Conservation (phyloP, 2,113 vertebrate genomes). For the Rattus rattus region DNA sequence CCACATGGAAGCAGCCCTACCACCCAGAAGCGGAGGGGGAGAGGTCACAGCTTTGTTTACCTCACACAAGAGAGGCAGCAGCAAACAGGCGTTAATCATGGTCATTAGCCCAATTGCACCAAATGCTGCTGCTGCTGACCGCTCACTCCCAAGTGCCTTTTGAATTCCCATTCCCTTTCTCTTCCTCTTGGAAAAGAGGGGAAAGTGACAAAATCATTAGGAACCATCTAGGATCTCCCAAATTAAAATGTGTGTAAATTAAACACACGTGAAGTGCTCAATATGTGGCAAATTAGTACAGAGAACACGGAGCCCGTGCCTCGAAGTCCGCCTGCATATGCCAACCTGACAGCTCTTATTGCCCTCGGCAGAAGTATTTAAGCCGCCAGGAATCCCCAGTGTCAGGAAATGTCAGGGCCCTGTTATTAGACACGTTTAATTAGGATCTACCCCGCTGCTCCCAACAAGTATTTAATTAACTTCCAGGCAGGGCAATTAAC, state of each 20-base stretch:
- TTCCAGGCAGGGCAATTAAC: slow-evolving; percentile 93
- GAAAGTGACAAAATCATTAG: slow-evolving; percentile 66
- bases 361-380: slow-evolving; percentile 88
- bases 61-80: slow-evolving; percentile 37
- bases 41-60: slow-evolving; percentile 69
- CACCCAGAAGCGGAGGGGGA: slow-evolving; percentile 54
- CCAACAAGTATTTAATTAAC: slow-evolving; percentile 94
- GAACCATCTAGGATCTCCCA: slow-evolving; percentile 74
- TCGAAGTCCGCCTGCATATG: slow-evolving; percentile 78
- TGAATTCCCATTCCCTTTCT: slow-evolving; percentile 11
- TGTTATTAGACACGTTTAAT: slow-evolving; percentile 94
- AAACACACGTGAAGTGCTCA: slow-evolving; percentile 83
- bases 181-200: slow-evolving; percentile 63
- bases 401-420: slow-evolving; percentile 90
- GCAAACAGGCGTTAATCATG: slow-evolving; percentile 69
- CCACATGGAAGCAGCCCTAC: slow-evolving; percentile 27
- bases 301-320: slow-evolving; percentile 81
- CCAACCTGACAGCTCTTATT: slow-evolving; percentile 88
- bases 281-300: slow-evolving; percentile 86
- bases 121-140: slow-evolving; percentile 64
- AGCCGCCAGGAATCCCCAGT: slow-evolving; percentile 89
- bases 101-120: slow-evolving; percentile 66
- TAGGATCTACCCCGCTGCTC: slow-evolving; percentile 93
- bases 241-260: slow-evolving; percentile 86
- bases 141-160: slow-evolving; percentile 21